phyloP scores from a whole-genome alignment of 2,113 vertebrate species.

The Onychostruthus taczanowskii region DNA sequence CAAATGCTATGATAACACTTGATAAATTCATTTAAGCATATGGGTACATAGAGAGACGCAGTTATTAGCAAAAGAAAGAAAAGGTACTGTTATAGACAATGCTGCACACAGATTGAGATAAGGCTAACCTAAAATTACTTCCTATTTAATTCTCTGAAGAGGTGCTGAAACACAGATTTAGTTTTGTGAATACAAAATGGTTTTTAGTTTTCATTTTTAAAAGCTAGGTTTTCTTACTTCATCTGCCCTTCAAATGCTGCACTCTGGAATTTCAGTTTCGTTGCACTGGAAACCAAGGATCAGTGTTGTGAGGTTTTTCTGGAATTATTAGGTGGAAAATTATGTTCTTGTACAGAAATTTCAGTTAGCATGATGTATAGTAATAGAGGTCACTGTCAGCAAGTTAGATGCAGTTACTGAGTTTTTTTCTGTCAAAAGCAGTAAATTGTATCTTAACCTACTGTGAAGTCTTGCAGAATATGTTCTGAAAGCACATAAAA shows the following conservation, averaged over 20 bases:
- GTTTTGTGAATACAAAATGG: neutral
- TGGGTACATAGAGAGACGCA: neutral
- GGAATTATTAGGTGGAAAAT: constrained; percentile 1
- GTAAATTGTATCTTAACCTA: neutral
- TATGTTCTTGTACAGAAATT: neutral
- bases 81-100: rapidly evolving
- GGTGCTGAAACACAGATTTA: neutral
- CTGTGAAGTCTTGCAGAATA: neutral
- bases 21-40: neutral
- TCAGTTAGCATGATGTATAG: neutral
- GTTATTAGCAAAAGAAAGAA: neutral
- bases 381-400: neutral
- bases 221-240: neutral
- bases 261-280: neutral
- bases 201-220: neutral
- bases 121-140: neutral
- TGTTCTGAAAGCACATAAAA: neutral
- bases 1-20: neutral
- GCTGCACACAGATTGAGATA: rapidly evolving
- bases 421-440: constrained; percentile 39
- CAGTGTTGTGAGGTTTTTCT: constrained; percentile 10
- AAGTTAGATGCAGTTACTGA: constrained; percentile 9
- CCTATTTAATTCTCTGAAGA: neutral
- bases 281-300: neutral
- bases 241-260: neutral